Evolutionary conservation across 2,797 vertebrate species (phyloP).

Genomic region (Choloepus didactylus): DNA sequence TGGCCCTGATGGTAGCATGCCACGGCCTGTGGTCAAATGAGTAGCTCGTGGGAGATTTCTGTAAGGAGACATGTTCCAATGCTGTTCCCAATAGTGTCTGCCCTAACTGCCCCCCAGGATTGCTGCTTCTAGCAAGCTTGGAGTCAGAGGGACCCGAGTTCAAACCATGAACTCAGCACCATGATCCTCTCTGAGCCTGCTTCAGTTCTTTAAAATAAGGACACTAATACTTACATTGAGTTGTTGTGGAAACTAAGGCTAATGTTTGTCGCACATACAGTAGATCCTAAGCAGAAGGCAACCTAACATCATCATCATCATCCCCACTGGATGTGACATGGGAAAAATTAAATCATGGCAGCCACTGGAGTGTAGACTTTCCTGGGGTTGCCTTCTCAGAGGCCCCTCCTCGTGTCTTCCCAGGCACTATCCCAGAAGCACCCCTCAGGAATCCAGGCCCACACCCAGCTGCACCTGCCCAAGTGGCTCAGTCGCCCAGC

Average conservation of each 20-base stretch:
- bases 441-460: slow-evolving; percentile 95
- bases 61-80: background rate
- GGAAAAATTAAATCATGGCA: background rate
- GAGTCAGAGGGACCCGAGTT: background rate
- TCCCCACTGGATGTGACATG: background rate
- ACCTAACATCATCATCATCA: accelerated
- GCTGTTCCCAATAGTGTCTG: background rate
- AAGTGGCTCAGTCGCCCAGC: slow-evolving; percentile 94
- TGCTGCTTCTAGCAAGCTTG: background rate
- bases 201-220: background rate
- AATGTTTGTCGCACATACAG: background rate
- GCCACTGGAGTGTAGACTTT: background rate
- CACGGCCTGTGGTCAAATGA: background rate
- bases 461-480: slow-evolving; percentile 95
- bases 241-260: background rate
- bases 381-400: background rate
- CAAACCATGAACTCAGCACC: background rate
- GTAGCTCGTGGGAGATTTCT: background rate
- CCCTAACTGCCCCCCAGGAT: background rate
- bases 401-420: slow-evolving; percentile 11
- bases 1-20: background rate
- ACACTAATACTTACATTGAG: background rate
- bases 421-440: slow-evolving; percentile 96
- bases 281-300: background rate
- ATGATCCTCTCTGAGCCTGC: background rate